Percentiles rank a stretch among this genome's conserved stretches.
Conservation (phyloP, 1,140 invertebrate species). For the Pogonomyrmex californicus region DNA sequence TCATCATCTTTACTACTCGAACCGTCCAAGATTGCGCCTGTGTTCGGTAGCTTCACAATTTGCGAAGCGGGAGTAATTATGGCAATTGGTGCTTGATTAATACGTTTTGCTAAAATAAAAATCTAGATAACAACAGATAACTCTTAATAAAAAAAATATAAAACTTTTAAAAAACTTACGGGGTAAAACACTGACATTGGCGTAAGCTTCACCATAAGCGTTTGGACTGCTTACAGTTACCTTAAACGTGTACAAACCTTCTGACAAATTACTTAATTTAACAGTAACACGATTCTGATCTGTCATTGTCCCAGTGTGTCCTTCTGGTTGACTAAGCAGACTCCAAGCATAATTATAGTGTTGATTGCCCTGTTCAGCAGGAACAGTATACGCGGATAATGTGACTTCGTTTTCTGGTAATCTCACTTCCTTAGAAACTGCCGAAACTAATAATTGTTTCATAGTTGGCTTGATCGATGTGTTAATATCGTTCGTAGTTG, state of each 20-base stretch:
- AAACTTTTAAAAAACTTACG: conserved; percentile 86
- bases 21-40: conserved; percentile 96
- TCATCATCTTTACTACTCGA: conserved; percentile 93
- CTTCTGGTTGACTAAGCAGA: conserved; percentile 93
- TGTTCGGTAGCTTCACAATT: conserved; percentile 95
- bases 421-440: conserved; percentile 90
- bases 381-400: conserved; percentile 93
- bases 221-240: conserved; percentile 92
- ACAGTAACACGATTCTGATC: conserved; percentile 94
- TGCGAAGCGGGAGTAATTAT: conserved; percentile 94
- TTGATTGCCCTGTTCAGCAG: conserved; percentile 90
- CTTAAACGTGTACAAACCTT: conserved; percentile 96
- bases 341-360: conserved; percentile 97
- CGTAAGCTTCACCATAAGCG: conserved; percentile 94
- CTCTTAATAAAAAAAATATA: not conserved
- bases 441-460: conserved; percentile 92
- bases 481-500: conserved; percentile 77
- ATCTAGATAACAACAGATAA: conserved; percentile 15
- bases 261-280: conserved; percentile 92
- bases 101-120: conserved; percentile 90
- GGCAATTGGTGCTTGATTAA: conserved; percentile 94
- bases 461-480: conserved; percentile 85
- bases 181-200: conserved; percentile 97
- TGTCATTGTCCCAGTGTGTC: conserved; percentile 93
- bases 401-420: conserved; percentile 88